Conservation (phyloP, 2,113 vertebrate species). For the Potamarius usumacintae region DNA sequence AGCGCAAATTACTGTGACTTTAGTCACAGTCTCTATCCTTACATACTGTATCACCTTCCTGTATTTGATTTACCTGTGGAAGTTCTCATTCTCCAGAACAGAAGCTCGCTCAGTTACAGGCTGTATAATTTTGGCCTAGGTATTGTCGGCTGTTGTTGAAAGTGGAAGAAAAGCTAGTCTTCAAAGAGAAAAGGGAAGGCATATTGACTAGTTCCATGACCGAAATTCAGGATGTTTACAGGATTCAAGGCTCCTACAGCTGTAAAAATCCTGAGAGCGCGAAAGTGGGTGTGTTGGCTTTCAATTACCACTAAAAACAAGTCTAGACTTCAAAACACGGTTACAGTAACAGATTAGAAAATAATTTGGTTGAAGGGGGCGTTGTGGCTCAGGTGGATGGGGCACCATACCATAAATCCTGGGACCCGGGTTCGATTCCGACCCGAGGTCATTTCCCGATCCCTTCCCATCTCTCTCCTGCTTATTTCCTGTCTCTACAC, state of each 20-base stretch:
- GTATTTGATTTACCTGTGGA: not conserved
- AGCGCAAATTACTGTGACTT: too few species aligned
- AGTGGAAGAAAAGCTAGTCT: not conserved
- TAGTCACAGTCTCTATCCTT: too few species aligned
- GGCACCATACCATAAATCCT: too few species aligned
- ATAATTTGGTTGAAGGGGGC: not conserved
- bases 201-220: not conserved
- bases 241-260: not conserved
- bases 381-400: too few species aligned
- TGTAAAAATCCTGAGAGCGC: not conserved
- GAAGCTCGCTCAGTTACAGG: not conserved
- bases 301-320: conserved; percentile 14
- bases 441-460: too few species aligned
- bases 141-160: not conserved
- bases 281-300: not conserved
- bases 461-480: too few species aligned
- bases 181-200: not conserved
- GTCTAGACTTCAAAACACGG: not conserved
- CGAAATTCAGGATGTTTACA: conserved; percentile 1
- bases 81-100: not conserved
- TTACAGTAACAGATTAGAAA: not conserved
- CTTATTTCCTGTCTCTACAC: too few species aligned
- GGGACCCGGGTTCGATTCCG: too few species aligned
- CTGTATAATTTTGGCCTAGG: not conserved
- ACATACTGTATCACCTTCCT: not conserved